Base-by-base conservation (phyloP, 2,888 invertebrate genomes). In the Eledona agricola region DNA sequence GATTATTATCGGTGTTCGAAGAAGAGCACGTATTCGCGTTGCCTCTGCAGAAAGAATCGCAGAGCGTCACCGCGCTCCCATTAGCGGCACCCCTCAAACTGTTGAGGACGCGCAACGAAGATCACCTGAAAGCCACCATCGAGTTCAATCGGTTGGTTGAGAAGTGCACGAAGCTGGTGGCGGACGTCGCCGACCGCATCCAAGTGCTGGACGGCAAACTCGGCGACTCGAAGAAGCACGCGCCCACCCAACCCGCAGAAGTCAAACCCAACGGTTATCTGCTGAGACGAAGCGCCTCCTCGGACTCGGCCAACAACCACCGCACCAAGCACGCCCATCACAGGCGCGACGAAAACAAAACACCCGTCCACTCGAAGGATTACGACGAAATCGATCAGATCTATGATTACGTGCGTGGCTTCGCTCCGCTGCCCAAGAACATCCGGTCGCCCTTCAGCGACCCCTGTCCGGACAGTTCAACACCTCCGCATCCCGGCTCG, bases 311-410 rank as follows among this genome's bases (percentile, higher is more conserved):
- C 4, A 66, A 0, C 76, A n/a, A 75, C 66, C 72, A 83, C 78
- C 68, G 78, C 67, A 63, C 75, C 57, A 68, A 84, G 81, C 71
- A 78, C 73, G 65, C 83, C 79, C 70, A 73, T 63, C 71, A 69
- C 66, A 52, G 70, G 70, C 79, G 50, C 70, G 89, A 86, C 65
- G 86, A 85, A 68, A 84, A 82, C 63, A 81, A 83, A 58, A 81
- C 83, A 35, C 78, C 79, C 1, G 72, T 78, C 9, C 78, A 77
- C 56, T 82, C 87, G 16, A 91, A 92, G 72, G 93, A 94, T 69
- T 94, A 96, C 76, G 93, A 95, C 65, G 95, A 96, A 77, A 94
- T 96, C 64, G 96, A 96, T 80, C 93, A 96, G 77, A 93, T 96
- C 60, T 96, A 96, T 73, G 94, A 95, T 73, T 96, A 96, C 74